These are phyloP conservation scores for Polydrusus pterygomalis DNA, from an alignment of 2,888 invertebrate species.

Conservation along the genomic window DNA sequence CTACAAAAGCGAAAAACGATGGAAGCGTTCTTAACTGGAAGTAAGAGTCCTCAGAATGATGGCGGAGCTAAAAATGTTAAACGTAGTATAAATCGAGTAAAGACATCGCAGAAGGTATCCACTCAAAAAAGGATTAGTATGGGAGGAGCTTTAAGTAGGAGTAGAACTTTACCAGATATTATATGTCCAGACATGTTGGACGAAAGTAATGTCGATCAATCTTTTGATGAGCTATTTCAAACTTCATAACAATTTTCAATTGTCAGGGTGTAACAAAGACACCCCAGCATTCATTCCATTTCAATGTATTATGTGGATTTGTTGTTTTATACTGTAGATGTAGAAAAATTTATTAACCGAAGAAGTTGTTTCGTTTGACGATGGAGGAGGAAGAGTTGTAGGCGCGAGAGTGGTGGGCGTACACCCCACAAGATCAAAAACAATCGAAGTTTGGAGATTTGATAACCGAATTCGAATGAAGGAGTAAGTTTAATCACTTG, in stretches of 20 bases:
- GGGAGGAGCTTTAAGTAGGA: slow-evolving; percentile 76
- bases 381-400: slow-evolving; percentile 17
- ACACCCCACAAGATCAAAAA: slow-evolving; percentile 49
- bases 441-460: slow-evolving; percentile 1
- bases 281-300: slow-evolving; percentile 57
- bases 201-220: slow-evolving; percentile 89
- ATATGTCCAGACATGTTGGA: slow-evolving; percentile 79
- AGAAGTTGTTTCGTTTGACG: slow-evolving; percentile 54
- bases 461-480: slow-evolving; percentile 9
- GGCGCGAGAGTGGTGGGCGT: slow-evolving; percentile 53
- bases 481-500: slow-evolving; percentile 29
- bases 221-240: slow-evolving; percentile 88
- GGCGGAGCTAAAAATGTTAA: slow-evolving; percentile 60
- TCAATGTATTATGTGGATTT: slow-evolving; percentile 55
- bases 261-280: slow-evolving; percentile 32
- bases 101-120: slow-evolving; percentile 74
- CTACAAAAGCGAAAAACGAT: slow-evolving; percentile 83
- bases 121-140: slow-evolving; percentile 61
- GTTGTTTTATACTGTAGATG: slow-evolving; percentile 52
- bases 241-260: slow-evolving; percentile 63
- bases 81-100: slow-evolving; percentile 71
- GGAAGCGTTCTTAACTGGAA: slow-evolving; percentile 80
- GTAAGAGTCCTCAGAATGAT: slow-evolving; percentile 68
- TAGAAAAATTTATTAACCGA: slow-evolving; percentile 42
- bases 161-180: slow-evolving; percentile 86